These are phyloP conservation scores for Hemiscyllium ocellatum DNA, from an alignment of 2,113 vertebrate genomes.

Conservation along the genomic window DNA sequence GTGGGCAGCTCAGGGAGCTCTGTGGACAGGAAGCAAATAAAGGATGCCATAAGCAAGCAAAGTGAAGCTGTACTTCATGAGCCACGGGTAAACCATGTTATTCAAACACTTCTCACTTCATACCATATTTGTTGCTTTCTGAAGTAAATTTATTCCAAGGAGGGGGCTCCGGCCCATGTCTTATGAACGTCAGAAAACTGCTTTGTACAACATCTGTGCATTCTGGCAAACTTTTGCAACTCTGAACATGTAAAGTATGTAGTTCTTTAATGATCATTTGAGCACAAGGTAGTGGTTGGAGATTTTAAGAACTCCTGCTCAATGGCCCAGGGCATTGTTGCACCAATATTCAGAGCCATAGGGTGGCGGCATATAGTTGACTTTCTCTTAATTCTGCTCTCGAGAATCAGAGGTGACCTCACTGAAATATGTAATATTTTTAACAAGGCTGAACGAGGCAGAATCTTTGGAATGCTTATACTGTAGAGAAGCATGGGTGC, in stretches of 20 bases:
- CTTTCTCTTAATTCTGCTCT: not conserved
- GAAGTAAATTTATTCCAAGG: not conserved
- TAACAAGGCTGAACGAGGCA: not conserved
- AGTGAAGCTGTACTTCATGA: not conserved
- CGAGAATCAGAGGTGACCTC: not conserved
- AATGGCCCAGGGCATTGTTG: not conserved
- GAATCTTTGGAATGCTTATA: not conserved
- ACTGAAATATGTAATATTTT: not conserved
- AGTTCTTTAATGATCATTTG: not conserved
- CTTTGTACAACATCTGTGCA: not conserved
- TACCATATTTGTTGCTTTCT: not conserved
- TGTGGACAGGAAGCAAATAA: not conserved
- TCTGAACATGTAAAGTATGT: not conserved
- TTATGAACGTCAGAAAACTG: not conserved
- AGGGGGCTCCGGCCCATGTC: not conserved
- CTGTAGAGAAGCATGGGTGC: not conserved
- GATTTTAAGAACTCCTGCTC: not conserved
- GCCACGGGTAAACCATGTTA: not conserved
- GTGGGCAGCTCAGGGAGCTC: not conserved
- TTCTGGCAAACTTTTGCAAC: not conserved
- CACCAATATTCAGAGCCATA: not conserved
- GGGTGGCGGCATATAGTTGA: no score
- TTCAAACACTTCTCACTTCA: not conserved
- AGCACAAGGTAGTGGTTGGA: not conserved
- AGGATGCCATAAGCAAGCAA: not conserved